phyloP scores from a whole-genome alignment of 2,888 invertebrate species.

The Mamestra brassicae region DNA sequence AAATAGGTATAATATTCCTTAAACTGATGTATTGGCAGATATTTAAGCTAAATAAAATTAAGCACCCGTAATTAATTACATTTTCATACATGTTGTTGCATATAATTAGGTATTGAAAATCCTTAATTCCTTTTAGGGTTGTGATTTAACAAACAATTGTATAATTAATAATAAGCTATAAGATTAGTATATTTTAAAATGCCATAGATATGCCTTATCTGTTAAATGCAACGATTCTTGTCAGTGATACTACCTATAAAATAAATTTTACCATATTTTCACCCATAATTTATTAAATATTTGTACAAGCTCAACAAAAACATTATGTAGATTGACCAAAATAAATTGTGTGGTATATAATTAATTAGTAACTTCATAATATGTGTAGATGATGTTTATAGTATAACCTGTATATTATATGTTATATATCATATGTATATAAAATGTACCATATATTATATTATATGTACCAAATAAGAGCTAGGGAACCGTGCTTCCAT shows the following conservation, averaged over 20 bases:
- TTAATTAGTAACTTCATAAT: too few relatives aligned
- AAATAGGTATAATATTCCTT: background rate
- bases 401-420: background rate
- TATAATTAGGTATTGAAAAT: background rate
- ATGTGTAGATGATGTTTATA: background rate
- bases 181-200: conserved; percentile 2
- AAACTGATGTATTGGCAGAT: too few relatives aligned
- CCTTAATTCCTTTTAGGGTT: background rate
- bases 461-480: background rate
- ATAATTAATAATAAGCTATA: background rate
- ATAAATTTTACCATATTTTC: background rate
- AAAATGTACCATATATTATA: background rate
- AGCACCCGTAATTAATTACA: background rate
- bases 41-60: too few relatives aligned
- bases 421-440: too few relatives aligned
- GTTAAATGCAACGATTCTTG: conserved; percentile 21
- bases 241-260: background rate
- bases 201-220: conserved; percentile 9
- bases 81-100: background rate
- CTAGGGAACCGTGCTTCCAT: conserved; percentile 40
- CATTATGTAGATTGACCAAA: background rate
- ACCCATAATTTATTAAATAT: background rate
- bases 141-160: background rate
- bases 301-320: background rate
- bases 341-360: background rate